Conservation (phyloP, 2,113 vertebrate species). For the Antigone vipio region DNA sequence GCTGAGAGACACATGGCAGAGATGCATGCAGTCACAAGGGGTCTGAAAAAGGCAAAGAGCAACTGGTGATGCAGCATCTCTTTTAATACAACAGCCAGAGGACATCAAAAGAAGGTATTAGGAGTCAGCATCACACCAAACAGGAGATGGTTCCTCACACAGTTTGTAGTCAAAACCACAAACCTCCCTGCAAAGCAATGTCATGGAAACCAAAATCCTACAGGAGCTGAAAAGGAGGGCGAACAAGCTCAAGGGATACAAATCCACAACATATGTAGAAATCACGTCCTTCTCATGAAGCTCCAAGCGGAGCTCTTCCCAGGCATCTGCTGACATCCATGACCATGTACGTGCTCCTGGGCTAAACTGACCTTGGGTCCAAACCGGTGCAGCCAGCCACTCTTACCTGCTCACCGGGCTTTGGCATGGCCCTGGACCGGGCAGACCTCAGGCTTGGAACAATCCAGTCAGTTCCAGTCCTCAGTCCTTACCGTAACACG, state of each 20-base stretch:
- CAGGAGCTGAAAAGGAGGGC: neutral
- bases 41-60: neutral
- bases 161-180: neutral
- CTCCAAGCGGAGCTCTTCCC: neutral
- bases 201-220: neutral
- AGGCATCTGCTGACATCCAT: neutral
- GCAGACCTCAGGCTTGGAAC: neutral
- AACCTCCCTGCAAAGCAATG: neutral
- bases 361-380: neutral
- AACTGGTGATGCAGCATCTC: neutral
- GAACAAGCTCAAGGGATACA: neutral
- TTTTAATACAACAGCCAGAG: neutral
- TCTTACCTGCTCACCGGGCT: neutral
- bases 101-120: neutral
- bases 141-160: neutral
- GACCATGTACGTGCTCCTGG: neutral
- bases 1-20: neutral
- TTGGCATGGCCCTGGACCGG: rapidly evolving
- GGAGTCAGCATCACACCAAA: neutral
- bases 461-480: neutral
- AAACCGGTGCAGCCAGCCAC: neutral
- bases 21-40: neutral
- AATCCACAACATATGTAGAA: neutral
- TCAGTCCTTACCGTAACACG: rapidly evolving
- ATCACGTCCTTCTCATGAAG: neutral